phyloP scores from a whole-genome alignment of 2,113 vertebrate genomes.

The Nansenia antarctica region DNA sequence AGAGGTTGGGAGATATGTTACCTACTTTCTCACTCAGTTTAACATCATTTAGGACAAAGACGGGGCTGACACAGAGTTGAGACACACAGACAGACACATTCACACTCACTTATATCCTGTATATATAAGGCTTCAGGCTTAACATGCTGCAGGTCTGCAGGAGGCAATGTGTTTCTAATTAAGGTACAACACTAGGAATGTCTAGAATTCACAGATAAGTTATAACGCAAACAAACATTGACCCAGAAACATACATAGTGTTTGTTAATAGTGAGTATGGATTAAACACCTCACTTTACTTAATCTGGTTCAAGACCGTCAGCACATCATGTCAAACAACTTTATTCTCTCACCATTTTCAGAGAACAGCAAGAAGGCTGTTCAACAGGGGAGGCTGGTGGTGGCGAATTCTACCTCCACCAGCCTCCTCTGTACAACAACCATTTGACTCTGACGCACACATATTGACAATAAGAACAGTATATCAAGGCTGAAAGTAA shows the following conservation, averaged over 20 bases:
- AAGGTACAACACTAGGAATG: not conserved
- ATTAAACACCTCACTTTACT: not conserved
- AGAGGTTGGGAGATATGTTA: no score
- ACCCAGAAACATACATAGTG: not conserved
- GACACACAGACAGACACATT: not conserved
- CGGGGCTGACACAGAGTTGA: no score
- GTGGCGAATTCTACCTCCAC: no score
- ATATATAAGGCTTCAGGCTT: not conserved
- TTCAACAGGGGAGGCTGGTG: not conserved
- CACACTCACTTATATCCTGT: not conserved
- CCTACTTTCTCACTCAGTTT: not conserved
- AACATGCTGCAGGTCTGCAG: not conserved
- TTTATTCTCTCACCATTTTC: not conserved
- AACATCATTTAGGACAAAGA: no score
- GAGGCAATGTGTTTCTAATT: not conserved
- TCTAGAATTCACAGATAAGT: constrained; percentile 1
- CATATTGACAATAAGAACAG: not conserved
- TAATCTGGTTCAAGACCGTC: no score
- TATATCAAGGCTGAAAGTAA: not conserved
- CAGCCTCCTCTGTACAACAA: not conserved
- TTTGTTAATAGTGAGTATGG: not conserved
- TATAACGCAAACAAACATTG: no score
- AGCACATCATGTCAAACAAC: no score
- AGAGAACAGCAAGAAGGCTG: not conserved
- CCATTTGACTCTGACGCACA: not conserved